Evolutionary conservation across 2,888 invertebrate species (phyloP).

Genomic region (Polyploca ridens): DNA sequence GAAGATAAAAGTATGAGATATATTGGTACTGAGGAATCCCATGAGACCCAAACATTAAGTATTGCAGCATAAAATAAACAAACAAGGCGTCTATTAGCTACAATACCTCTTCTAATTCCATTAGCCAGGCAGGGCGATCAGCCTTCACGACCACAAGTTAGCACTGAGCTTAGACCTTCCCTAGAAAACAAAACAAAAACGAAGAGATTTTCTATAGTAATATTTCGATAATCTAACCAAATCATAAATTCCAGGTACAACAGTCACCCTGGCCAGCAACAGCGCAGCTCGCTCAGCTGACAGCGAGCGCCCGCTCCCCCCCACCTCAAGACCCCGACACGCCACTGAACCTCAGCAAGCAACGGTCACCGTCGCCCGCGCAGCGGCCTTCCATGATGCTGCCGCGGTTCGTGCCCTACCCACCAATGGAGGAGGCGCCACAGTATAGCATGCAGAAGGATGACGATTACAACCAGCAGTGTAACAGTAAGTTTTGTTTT

Average conservation of each 20-base stretch:
- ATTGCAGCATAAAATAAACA: no score
- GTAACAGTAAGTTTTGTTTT: constrained; percentile 66
- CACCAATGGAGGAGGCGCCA: constrained; percentile 71
- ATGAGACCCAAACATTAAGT: no score
- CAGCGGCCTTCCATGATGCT: constrained; percentile 83
- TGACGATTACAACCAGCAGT: constrained; percentile 70
- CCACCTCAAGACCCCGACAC: constrained; percentile 90
- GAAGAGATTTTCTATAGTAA: no score
- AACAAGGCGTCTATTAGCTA: no score
- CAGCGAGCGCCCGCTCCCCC: constrained; percentile 83
- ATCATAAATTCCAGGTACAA: constrained; percentile 67
- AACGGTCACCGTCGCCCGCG: constrained; percentile 87
- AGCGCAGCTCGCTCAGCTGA: constrained; percentile 89
- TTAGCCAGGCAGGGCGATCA: no score
- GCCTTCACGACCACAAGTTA: no score
- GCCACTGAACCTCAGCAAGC: constrained; percentile 95
- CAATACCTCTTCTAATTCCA: no score
- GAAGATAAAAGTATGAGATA: no score
- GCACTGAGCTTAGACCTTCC: no score
- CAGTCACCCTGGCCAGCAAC: constrained; percentile 88
- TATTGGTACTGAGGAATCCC: no score
- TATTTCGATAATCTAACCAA: neutral
- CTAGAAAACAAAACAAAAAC: no score
- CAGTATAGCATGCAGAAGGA: constrained; percentile 75
- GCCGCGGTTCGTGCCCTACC: constrained; percentile 80